These are phyloP conservation scores for Spatulosminthurus flaviceps DNA, from an alignment of 2,888 invertebrate species.

Conservation along the genomic window DNA sequence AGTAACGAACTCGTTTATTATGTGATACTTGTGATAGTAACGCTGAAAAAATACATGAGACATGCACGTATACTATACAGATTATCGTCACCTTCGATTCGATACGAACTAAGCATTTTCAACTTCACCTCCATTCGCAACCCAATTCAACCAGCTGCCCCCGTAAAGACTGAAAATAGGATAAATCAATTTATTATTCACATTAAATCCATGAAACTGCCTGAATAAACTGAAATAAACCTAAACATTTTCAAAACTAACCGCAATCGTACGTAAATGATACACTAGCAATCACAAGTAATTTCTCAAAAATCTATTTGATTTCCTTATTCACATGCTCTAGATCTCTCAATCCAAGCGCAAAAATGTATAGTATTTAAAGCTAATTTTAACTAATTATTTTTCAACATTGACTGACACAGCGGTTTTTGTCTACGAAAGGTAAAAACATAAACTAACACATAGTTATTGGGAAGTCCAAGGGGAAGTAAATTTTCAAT, in stretches of 20 bases:
- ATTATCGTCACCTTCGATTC: background rate
- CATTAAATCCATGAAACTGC: no score
- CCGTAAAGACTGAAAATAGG: conserved; percentile 32
- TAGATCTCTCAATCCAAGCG: no score
- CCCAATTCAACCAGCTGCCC: conserved; percentile 43
- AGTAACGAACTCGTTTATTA: background rate
- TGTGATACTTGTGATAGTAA: background rate
- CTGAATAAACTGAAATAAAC: no score
- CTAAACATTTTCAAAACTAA: no score
- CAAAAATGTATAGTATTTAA: no score
- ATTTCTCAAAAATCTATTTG: no score
- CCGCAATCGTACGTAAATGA: no score
- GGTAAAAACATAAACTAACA: conserved; percentile 29
- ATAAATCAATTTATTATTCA: background rate
- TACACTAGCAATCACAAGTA: no score
- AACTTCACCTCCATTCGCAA: conserved; percentile 10
- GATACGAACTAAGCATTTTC: background rate
- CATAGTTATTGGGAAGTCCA: conserved; percentile 25
- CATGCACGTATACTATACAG: conserved; percentile 18
- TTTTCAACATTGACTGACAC: no score
- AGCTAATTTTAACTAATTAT: no score
- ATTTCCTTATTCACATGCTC: no score
- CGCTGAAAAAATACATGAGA: conserved; percentile 10
- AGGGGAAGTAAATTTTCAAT: conserved; percentile 38
- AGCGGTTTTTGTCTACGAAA: no score